phyloP scores from a whole-genome alignment of 2,888 invertebrate species.

The Enchytraeus crypticus region DNA sequence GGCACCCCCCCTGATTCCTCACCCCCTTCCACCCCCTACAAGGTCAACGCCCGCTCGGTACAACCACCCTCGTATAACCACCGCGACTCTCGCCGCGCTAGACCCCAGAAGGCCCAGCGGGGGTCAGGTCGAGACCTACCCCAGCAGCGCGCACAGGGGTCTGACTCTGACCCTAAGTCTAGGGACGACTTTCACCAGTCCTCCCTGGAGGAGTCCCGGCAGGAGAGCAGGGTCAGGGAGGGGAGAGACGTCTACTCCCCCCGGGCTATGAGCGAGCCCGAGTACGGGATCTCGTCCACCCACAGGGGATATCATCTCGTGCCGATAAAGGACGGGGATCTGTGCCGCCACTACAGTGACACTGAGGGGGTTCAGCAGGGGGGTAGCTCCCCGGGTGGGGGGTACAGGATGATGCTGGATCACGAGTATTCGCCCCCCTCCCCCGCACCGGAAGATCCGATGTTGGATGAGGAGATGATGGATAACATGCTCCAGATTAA shows the following conservation, averaged over 20 bases:
- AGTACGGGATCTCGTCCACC: constrained; percentile 30
- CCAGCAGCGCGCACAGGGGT: too few relatives aligned
- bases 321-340: constrained; percentile 19
- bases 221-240: too few relatives aligned
- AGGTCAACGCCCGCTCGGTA: neutral
- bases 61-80: neutral
- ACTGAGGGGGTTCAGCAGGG: constrained; percentile 28
- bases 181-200: constrained; percentile 18
- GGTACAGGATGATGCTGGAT: constrained; percentile 16
- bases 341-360: constrained; percentile 25
- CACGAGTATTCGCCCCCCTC: constrained; percentile 25
- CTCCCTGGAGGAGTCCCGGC: too few relatives aligned
- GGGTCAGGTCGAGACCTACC: too few relatives aligned
- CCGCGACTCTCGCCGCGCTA: neutral
- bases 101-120: neutral
- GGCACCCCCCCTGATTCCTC: constrained; percentile 38
- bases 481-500: too few relatives aligned
- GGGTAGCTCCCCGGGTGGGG: constrained; percentile 12
- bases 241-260: constrained; percentile 24
- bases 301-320: constrained; percentile 26
- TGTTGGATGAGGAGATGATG: constrained; percentile 50
- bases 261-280: constrained; percentile 28
- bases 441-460: constrained; percentile 30
- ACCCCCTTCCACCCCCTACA: neutral
- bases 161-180: neutral